Evolutionary conservation across 2,888 invertebrate genomes (phyloP).

Genomic region (Drosophila mulleri): DNA sequence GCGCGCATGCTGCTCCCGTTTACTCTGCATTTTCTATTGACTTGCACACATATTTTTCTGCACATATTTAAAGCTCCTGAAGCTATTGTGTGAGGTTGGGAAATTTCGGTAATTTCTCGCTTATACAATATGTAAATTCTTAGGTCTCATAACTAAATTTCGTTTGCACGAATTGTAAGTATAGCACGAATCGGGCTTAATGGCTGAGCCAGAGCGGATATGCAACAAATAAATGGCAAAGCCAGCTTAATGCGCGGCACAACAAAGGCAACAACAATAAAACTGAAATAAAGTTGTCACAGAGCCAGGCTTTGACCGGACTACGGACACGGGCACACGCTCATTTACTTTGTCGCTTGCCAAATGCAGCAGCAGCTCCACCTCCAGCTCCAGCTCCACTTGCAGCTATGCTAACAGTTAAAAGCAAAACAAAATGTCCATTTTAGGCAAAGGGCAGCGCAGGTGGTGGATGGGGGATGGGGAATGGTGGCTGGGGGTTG

Average conservation of each 20-base stretch:
- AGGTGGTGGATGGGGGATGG: background rate
- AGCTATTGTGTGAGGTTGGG: background rate
- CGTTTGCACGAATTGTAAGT: conserved; percentile 1
- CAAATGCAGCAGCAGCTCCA: conserved; percentile 46
- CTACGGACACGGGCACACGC: conserved; percentile 38
- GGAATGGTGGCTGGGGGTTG: background rate
- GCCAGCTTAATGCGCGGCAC: conserved; percentile 58
- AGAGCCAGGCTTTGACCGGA: conserved; percentile 23
- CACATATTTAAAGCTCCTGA: background rate
- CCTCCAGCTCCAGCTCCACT: conserved; percentile 12
- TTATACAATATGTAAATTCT: background rate
- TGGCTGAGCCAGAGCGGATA: conserved; percentile 69
- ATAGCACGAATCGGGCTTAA: conserved; percentile 55
- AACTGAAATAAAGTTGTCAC: conserved; percentile 75
- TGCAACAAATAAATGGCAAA: conserved; percentile 72
- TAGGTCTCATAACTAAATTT: background rate
- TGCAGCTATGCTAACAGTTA: conserved; percentile 6
- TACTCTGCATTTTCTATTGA: too few species aligned
- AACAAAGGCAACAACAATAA: conserved; percentile 25
- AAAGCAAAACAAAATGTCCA: conserved; percentile 51
- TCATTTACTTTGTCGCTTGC: conserved; percentile 63
- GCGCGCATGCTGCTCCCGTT: too few species aligned
- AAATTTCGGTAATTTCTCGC: background rate
- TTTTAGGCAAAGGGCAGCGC: conserved; percentile 2
- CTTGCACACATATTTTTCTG: too few species aligned